Evolutionary conservation across 1,140 invertebrate species (phyloP).

Genomic region (Belonocnema kinseyi): DNA sequence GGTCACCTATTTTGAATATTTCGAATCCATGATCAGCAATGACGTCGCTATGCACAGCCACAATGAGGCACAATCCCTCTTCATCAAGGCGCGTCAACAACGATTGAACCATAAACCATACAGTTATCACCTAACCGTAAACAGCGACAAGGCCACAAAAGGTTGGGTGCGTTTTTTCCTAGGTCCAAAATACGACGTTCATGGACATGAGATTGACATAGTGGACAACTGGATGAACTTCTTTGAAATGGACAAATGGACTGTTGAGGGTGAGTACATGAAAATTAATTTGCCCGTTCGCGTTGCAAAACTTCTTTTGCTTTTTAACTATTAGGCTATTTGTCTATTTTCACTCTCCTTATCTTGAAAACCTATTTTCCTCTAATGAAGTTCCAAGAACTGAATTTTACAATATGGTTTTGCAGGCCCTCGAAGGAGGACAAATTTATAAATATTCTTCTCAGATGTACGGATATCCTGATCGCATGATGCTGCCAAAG

Average conservation of each 20-base stretch:
- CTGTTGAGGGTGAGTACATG: constrained; percentile 74
- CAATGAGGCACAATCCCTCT: constrained; percentile 42
- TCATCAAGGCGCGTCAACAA: constrained; percentile 77
- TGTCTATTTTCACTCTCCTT: background rate
- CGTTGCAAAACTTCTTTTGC: constrained; percentile 58
- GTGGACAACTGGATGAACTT: constrained; percentile 76
- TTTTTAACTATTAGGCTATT: constrained; percentile 68
- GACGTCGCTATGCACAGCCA: constrained; percentile 58
- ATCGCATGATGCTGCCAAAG: constrained; percentile 79
- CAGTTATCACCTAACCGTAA: constrained; percentile 75
- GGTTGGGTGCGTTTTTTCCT: constrained; percentile 78
- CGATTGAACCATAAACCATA: constrained; percentile 80
- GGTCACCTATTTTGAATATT: constrained; percentile 77
- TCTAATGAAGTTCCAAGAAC: constrained; percentile 61
- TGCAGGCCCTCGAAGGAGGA: constrained; percentile 67
- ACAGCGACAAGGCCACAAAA: constrained; percentile 76
- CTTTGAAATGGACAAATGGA: constrained; percentile 77
- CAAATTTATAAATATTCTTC: constrained; percentile 66
- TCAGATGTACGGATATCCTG: constrained; percentile 78
- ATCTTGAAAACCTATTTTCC: too few species aligned
- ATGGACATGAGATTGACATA: constrained; percentile 73
- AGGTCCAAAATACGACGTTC: constrained; percentile 78
- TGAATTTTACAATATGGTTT: constrained; percentile 64
- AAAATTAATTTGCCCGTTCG: constrained; percentile 65
- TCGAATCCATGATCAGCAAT: constrained; percentile 75